phyloP scores from a whole-genome alignment of 1,140 invertebrate genomes.

The Paraescarpia echinospica region DNA sequence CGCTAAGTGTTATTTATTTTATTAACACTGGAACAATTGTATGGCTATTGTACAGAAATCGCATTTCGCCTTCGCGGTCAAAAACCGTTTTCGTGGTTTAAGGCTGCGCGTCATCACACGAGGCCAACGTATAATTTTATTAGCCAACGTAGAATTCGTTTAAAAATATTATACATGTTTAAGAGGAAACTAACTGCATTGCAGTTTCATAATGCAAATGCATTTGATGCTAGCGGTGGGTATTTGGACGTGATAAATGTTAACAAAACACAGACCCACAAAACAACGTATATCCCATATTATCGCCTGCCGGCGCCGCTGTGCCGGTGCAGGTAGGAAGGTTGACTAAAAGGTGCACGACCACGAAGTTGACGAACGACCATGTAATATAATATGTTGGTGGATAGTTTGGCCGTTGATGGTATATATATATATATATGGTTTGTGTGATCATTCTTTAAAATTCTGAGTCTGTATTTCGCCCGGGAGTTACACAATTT shows the following conservation, averaged over 20 bases:
- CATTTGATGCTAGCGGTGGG: not conserved
- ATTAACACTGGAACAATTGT: not conserved
- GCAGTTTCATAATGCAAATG: slow-evolving; percentile 1
- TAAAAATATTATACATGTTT: not conserved
- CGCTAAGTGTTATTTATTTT: not conserved
- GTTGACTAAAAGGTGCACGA: too few species aligned
- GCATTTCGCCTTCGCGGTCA: not conserved
- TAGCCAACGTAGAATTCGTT: not conserved
- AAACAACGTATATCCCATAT: not conserved
- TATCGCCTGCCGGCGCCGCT: not conserved
- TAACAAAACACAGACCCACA: not conserved
- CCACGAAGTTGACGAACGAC: too few species aligned
- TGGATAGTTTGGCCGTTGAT: too few species aligned
- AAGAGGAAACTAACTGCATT: not conserved
- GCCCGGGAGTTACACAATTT: too few species aligned
- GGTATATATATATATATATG: too few species aligned
- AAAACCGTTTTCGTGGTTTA: not conserved
- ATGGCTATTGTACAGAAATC: not conserved
- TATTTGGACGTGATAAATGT: not conserved
- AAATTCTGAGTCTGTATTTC: too few species aligned
- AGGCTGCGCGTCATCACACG: not conserved
- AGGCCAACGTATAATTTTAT: not conserved
- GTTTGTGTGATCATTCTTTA: too few species aligned
- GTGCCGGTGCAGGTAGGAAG: not conserved
- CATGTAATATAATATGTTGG: too few species aligned